phyloP scores from a whole-genome alignment of 2,113 vertebrate species.

The Cromileptes altivelis region DNA sequence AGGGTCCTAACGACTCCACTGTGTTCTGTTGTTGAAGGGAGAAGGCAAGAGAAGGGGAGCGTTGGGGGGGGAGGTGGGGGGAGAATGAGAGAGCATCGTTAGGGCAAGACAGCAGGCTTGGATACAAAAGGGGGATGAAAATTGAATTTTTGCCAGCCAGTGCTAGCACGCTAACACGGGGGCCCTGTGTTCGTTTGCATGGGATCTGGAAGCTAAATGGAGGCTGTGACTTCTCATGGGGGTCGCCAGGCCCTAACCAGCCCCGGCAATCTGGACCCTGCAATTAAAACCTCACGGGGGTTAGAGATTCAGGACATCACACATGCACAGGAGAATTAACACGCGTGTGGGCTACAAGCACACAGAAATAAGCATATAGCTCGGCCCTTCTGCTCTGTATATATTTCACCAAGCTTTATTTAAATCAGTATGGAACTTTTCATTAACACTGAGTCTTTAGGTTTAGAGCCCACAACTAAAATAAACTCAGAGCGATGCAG shows the following conservation, averaged over 20 bases:
- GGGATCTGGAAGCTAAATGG: conserved; percentile 91
- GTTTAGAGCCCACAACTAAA: background rate
- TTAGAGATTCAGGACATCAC: conserved; percentile 67
- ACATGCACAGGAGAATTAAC: conserved; percentile 61
- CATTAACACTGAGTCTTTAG: background rate
- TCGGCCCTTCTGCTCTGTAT: background rate
- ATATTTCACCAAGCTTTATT: background rate
- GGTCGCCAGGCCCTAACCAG: conserved; percentile 75
- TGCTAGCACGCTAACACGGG: conserved; percentile 92
- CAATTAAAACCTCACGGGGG: conserved; percentile 82
- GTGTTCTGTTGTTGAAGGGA: conserved; percentile 99
- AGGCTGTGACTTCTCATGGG: conserved; percentile 87
- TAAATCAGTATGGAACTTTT: background rate
- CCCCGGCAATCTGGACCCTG: conserved; percentile 82
- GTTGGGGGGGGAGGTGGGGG: conserved; percentile 23
- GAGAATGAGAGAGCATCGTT: conserved; percentile 93
- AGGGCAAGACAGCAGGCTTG: conserved; percentile 95
- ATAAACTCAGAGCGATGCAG: background rate
- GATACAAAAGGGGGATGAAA: conserved; percentile 97
- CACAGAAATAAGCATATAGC: conserved; percentile 32
- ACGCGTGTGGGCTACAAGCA: conserved; percentile 9
- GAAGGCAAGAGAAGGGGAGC: conserved; percentile 64
- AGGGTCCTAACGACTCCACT: conserved; percentile 99
- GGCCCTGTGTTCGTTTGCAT: conserved; percentile 89
- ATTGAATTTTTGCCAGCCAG: conserved; percentile 98